These are phyloP conservation scores for Smithornis capensis DNA, from an alignment of 2,113 vertebrate species.

Conservation along the genomic window DNA sequence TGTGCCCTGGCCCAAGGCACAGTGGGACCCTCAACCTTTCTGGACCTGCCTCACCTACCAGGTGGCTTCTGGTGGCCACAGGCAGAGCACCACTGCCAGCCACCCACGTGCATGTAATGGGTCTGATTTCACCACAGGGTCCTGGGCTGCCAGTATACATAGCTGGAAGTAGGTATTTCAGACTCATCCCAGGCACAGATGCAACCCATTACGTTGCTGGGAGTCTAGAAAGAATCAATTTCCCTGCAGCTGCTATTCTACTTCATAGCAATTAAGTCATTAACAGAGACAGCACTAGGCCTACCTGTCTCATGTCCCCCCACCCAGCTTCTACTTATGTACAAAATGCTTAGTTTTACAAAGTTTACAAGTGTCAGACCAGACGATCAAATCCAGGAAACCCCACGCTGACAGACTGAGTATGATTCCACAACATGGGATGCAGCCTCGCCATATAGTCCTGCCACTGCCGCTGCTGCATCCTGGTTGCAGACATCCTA, in stretches of 20 bases:
- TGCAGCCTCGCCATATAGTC: not conserved
- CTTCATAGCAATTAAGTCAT: not conserved
- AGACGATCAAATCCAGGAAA: not conserved
- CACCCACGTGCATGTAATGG: accelerated
- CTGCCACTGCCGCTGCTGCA: not conserved
- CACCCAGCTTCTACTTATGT: not conserved
- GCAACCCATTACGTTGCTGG: not conserved
- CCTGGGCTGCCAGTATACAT: not conserved
- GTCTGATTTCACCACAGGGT: not conserved
- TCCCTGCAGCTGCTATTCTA: not conserved
- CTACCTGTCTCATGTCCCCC: not conserved
- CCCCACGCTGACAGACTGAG: not conserved
- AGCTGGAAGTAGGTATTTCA: not conserved
- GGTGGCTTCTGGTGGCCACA: not conserved
- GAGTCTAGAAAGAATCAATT: not conserved
- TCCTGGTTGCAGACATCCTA: not conserved
- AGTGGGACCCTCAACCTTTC: conserved; percentile 16
- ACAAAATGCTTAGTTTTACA: not conserved
- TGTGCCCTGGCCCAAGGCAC: not conserved
- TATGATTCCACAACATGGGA: accelerated
- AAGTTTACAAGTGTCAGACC: not conserved
- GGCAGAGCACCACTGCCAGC: not conserved
- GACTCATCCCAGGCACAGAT: not conserved
- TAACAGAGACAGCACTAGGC: not conserved
- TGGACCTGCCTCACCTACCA: not conserved